Evolutionary conservation across 2,797 vertebrate genomes (phyloP).

Genomic region (Chloroceryle inda): DNA sequence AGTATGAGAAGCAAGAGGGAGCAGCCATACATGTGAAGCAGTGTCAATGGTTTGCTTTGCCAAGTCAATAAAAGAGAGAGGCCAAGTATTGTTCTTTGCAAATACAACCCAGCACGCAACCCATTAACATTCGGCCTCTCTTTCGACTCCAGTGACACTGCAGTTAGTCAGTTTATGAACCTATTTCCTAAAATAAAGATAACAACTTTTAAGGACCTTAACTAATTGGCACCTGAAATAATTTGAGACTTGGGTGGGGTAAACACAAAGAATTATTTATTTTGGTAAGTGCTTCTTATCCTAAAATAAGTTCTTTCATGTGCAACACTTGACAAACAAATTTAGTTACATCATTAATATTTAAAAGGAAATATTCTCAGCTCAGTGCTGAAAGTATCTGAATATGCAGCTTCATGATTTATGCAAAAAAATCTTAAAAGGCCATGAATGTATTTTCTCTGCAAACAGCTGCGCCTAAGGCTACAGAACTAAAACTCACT

Average conservation of each 20-base stretch:
- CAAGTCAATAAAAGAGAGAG: not conserved
- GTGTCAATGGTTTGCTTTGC: not conserved
- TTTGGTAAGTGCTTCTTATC: slow-evolving; percentile 38
- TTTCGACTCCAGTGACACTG: not conserved
- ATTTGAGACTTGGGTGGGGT: not conserved
- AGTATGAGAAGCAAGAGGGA: not conserved
- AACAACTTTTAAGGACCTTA: not conserved
- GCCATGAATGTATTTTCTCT: slow-evolving; percentile 44
- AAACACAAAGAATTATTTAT: slow-evolving; percentile 17
- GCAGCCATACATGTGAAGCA: not conserved
- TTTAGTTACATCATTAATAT: slow-evolving; percentile 85
- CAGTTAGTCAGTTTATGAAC: not conserved
- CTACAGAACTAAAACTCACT: slow-evolving; percentile 35
- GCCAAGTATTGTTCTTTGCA: not conserved
- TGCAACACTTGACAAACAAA: slow-evolving; percentile 76
- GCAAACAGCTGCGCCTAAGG: slow-evolving; percentile 56
- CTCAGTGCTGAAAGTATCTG: slow-evolving; percentile 86
- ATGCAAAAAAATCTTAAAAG: slow-evolving; percentile 77
- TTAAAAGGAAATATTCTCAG: slow-evolving; percentile 89
- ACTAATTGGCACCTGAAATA: slow-evolving; percentile 15
- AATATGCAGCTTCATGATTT: slow-evolving; percentile 88
- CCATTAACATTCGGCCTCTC: not conserved
- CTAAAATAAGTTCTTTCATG: slow-evolving; percentile 80
- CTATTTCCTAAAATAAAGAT: slow-evolving; percentile 49
- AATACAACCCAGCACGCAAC: not conserved